Base-by-base conservation (phyloP, 2,113 vertebrate species). In the Erinaceus europaeus region DNA sequence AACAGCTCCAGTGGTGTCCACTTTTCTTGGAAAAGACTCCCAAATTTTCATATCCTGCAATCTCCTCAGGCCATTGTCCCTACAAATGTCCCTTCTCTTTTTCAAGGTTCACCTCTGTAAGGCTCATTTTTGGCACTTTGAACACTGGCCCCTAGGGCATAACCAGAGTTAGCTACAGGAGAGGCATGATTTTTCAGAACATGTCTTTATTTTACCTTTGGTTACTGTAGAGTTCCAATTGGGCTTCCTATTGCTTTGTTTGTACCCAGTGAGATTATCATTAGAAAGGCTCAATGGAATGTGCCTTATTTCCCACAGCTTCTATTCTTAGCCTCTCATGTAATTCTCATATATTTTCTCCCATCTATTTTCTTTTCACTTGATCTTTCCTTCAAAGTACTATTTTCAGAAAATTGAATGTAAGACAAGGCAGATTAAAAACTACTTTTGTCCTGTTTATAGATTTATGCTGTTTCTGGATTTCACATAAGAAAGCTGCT, bases 261-360 rank as follows among this genome's bases (percentile, higher is more conserved):
- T 64, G 52, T 20, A 7, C 14, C 32, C 0, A 13, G 10, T 4
- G 6, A 7, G 21, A 7, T 6, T 17, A 18, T 7, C 0, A 0
- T 10, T 0, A 0, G 17, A 44, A 15, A 67, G 18, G 20, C 17
- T 20, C 9, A 13, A 25, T 0, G 0, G 4, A 15, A n/a, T n/a
- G n/a, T n/a, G n/a, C n/a, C n/a, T n/a, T n/a, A n/a, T n/a, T n/a
- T n/a, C n/a, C n/a, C n/a, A n/a, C n/a, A n/a, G n/a, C n/a, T n/a
- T n/a, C n/a, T n/a, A n/a, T n/a, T n/a, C n/a, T n/a, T n/a, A n/a
- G n/a, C n/a, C n/a, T n/a, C n/a, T n/a, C n/a, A n/a, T n/a, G n/a
- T n/a, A n/a, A n/a, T n/a, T n/a, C n/a, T n/a, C n/a, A n/a, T n/a
- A n/a, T n/a, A n/a, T n/a, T n/a, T n/a, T n/a, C n/a, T n/a, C n/a